Evolutionary conservation across 2,797 vertebrate genomes (phyloP).

Genomic region (Syngnathus rostellatus): DNA sequence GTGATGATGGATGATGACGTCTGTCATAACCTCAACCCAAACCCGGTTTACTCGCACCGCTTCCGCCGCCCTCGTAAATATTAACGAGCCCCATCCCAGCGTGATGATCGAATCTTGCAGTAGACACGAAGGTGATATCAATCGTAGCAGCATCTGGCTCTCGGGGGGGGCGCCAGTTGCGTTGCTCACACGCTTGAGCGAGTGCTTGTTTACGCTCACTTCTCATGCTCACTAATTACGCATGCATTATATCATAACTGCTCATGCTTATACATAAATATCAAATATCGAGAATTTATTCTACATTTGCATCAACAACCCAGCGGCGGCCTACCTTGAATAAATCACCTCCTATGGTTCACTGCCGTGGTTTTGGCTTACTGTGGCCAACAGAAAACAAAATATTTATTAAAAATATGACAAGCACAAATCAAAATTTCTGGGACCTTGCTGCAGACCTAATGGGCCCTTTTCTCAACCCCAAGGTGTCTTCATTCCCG

Average conservation of each 20-base stretch:
- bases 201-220: conserved; percentile 1
- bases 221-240: conserved; percentile 3
- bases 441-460: neutral
- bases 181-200: neutral
- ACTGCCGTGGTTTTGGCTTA: too few relatives aligned
- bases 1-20: neutral
- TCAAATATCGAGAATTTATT: neutral
- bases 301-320: neutral
- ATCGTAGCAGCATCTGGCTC: conserved; percentile 6
- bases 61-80: neutral
- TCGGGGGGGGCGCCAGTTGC: neutral
- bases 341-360: neutral
- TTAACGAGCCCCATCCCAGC: conserved; percentile 2
- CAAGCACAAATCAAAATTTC: neutral
- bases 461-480: neutral
- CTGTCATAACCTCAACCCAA: neutral
- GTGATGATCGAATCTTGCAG: conserved; percentile 3
- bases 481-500: neutral
- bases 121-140: conserved; percentile 5
- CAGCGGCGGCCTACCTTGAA: neutral
- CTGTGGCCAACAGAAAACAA: too few relatives aligned
- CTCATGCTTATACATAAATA: neutral
- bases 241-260: neutral
- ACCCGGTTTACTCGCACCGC: neutral
- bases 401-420: neutral